Percentiles rank a stretch among this genome's conserved stretches.
phyloP scores from a whole-genome alignment of 2,888 invertebrate genomes.

The Sturmia bella region DNA sequence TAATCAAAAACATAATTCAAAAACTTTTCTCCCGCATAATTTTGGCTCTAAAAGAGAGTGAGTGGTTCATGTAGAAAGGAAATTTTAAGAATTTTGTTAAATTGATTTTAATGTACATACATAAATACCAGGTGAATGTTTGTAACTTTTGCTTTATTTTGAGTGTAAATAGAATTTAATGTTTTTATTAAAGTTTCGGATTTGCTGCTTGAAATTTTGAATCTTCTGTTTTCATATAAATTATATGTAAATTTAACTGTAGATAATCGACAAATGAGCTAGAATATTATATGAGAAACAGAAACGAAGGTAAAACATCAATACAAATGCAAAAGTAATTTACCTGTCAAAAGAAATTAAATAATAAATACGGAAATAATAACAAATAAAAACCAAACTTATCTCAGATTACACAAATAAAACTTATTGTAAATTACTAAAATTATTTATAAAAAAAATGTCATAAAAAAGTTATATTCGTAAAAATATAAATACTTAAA shows the following conservation, averaged over 20 bases:
- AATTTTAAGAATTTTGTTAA: background rate
- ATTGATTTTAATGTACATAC: conserved; percentile 44
- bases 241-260: conserved; percentile 59
- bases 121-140: conserved; percentile 52
- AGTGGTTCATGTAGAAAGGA: background rate
- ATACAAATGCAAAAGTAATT: conserved; percentile 54
- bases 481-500: conserved; percentile 67
- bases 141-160: background rate
- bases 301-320: conserved; percentile 27
- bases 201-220: conserved; percentile 22
- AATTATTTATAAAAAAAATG: conserved; percentile 71
- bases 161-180: conserved; percentile 13
- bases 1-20: too few relatives aligned
- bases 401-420: conserved; percentile 65
- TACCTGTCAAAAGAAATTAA: conserved; percentile 52
- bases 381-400: conserved; percentile 54
- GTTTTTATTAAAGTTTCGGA: conserved; percentile 1
- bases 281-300: conserved; percentile 17
- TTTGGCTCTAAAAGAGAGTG: background rate
- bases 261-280: conserved; percentile 60
- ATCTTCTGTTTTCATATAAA: conserved; percentile 14
- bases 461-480: conserved; percentile 68
- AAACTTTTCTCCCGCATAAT: too few relatives aligned
- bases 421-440: conserved; percentile 71
- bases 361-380: conserved; percentile 43